A percentile compares a stretch with the other conserved stretches of the same genome.
phyloP scores from a whole-genome alignment of 1,140 invertebrate genomes.

The Drosophila dunni region DNA sequence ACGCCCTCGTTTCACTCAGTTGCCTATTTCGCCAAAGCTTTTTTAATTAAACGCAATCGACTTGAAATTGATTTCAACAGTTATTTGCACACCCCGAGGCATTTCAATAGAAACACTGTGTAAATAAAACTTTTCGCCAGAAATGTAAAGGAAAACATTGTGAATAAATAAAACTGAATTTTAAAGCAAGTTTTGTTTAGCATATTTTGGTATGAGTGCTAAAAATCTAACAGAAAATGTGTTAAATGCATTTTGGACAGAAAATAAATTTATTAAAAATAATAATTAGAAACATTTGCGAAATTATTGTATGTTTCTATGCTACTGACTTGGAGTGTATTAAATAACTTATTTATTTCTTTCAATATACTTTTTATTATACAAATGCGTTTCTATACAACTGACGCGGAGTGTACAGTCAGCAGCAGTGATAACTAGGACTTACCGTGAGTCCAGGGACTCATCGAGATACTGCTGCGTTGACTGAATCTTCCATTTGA shows the following conservation, averaged over 20 bases:
- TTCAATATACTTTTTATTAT: not conserved
- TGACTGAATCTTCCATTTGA: conserved; percentile 90
- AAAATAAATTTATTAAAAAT: no score
- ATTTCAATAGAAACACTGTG: conserved; percentile 8
- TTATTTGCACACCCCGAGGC: conserved; percentile 5
- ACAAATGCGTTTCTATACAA: not conserved
- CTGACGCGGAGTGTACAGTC: conserved; percentile 18
- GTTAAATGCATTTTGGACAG: no score
- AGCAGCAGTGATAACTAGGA: conserved; percentile 6
- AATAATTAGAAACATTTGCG: no score
- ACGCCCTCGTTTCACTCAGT: conserved; percentile 4
- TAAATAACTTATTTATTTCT: no score
- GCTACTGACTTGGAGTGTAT: no score
- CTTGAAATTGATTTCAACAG: conserved; percentile 73
- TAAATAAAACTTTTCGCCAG: not conserved
- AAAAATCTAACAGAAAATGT: no score
- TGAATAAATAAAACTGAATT: no score
- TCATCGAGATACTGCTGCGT: conserved; percentile 88
- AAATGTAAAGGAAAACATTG: no score
- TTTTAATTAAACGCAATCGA: conserved; percentile 81
- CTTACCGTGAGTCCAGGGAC: conserved; percentile 88
- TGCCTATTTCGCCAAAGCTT: conserved; percentile 58
- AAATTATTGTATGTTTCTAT: no score
- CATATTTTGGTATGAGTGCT: no score
- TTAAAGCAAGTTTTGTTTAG: no score